Evolutionary conservation across 2,797 vertebrate species (phyloP).

Genomic region (Sciurus vulgaris): DNA sequence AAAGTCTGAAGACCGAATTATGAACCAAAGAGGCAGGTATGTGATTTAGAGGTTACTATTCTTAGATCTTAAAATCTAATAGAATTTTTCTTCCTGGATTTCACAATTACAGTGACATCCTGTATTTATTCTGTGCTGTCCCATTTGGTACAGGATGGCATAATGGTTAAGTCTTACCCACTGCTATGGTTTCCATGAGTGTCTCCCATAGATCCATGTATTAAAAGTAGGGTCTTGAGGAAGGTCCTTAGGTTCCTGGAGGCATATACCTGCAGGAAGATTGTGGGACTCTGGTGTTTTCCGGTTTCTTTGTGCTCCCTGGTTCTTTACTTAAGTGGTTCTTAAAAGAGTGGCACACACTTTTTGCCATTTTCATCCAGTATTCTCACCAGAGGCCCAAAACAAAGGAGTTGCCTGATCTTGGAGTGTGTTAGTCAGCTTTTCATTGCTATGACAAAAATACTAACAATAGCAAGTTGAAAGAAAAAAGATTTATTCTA

Average conservation of each 20-base stretch:
- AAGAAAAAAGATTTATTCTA: too few species aligned
- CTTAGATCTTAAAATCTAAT: neutral
- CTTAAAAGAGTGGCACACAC: neutral
- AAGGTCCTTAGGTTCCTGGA: neutral
- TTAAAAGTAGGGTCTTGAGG: neutral
- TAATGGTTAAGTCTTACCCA: neutral
- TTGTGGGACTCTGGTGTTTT: neutral
- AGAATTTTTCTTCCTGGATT: neutral
- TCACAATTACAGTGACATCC: neutral
- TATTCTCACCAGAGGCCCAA: neutral
- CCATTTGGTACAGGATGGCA: neutral
- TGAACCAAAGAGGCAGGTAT: neutral
- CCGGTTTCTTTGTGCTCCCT: too few species aligned
- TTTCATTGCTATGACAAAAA: too few species aligned
- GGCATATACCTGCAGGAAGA: neutral
- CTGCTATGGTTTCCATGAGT: neutral
- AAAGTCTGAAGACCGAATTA: neutral
- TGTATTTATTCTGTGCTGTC: neutral
- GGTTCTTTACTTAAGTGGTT: neutral
- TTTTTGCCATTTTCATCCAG: neutral
- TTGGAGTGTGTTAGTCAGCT: too few species aligned
- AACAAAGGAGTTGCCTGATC: neutral
- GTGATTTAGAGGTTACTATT: neutral
- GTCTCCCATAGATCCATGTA: neutral
- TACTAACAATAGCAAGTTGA: too few species aligned